phyloP scores from a whole-genome alignment of 2,113 vertebrate species.

The Drymodes brunneopygia region DNA sequence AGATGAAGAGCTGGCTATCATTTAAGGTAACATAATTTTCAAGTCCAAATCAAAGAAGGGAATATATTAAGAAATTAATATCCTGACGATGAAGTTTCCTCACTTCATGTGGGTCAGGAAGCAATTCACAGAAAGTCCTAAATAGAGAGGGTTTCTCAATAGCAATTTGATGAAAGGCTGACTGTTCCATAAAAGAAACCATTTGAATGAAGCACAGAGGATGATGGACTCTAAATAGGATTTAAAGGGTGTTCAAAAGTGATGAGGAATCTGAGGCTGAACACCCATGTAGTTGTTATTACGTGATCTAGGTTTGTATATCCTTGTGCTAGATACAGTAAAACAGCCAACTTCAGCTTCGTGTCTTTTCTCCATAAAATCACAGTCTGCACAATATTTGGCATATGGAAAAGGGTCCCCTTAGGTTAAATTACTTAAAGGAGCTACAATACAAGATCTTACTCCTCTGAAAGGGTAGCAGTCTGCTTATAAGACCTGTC shows the following conservation, averaged over 20 bases:
- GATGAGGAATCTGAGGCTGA: neutral
- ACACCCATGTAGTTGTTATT: neutral
- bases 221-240: neutral
- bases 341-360: neutral
- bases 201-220: neutral
- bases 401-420: neutral
- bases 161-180: neutral
- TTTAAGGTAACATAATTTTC: neutral
- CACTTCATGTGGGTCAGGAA: neutral
- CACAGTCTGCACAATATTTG: neutral
- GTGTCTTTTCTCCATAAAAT: neutral
- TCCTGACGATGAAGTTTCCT: neutral
- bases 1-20: neutral
- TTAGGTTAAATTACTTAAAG: neutral
- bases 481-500: neutral
- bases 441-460: neutral
- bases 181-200: neutral
- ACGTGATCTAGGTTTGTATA: neutral
- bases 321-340: neutral
- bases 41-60: neutral
- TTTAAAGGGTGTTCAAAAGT: neutral
- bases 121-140: neutral
- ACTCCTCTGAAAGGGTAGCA: neutral
- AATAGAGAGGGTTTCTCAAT: neutral
- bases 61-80: neutral